Base-by-base conservation (phyloP, 2,797 vertebrate species). In the Sternarchorhynchus goeldii region DNA sequence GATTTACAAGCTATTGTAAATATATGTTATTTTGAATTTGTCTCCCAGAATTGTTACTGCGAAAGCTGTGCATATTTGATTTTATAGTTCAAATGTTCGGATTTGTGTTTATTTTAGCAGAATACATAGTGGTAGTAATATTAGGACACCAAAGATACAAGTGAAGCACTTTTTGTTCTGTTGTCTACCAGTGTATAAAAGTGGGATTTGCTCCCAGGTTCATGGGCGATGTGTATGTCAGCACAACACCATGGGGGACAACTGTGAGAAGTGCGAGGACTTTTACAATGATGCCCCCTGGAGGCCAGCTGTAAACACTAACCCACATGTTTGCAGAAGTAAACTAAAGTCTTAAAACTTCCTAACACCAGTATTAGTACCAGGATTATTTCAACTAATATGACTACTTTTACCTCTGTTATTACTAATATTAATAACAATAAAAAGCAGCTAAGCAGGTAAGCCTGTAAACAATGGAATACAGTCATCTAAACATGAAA, bases 201-300 rank as follows among this genome's bases (percentile, higher is more conserved):
- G 14, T 62, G 25, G 34, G 59, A 18, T 83, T 76, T 71, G 21
- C 69, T 70, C 14, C 2, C 88, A 97, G 96, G 93, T 97, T 71
- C 94, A 96, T 0, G 93, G 95, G 12, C 90, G 62, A 45, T 96
- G 96, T 81, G 70, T 96, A 70, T 97, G 96, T 85, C 92, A 92
- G 56, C 96, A 96, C 85, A 94, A 96, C 77, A 96, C 95, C 0
- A 93, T 91, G 0, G 95, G 96, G 41, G 86, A 88, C 0, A 94
- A 96, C 89, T 97, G 96, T 80, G 94, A 98, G 85, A 87, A 87
- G 62, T 97, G 95, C 86, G 90, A 90, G 85, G 93, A 94, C 83
- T 95, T 97, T 88, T 94, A 95, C 91, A 91, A 94, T 2, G 95
- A 98, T 53, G 83, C 88, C 86, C 95, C 95, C 77, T 97, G 95